These are phyloP conservation scores for Hesperophylax magnus DNA, from an alignment of 1,140 invertebrate genomes.

Conservation along the genomic window DNA sequence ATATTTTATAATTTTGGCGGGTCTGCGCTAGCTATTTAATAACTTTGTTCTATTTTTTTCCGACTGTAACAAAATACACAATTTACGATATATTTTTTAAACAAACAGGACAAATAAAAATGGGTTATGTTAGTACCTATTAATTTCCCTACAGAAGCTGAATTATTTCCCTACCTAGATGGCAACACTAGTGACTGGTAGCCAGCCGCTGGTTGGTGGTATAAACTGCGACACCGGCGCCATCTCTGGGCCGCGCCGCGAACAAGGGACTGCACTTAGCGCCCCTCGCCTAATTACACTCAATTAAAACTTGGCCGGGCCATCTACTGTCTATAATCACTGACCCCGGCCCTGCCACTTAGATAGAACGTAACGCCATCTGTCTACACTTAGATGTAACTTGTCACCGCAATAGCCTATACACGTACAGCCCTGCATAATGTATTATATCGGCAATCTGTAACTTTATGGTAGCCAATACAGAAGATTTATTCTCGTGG, in stretches of 20 bases:
- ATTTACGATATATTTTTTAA: no score
- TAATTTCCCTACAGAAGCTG: no score
- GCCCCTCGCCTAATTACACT: constrained; percentile 8
- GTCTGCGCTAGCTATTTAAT: no score
- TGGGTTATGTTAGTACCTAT: no score
- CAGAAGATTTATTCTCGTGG: no score
- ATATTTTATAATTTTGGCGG: no score
- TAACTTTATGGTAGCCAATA: neutral
- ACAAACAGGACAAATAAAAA: no score
- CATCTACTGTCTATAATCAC: constrained; percentile 5
- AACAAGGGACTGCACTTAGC: constrained; percentile 23
- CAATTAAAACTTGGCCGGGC: neutral
- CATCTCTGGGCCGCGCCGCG: neutral
- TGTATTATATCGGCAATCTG: neutral
- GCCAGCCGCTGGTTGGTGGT: neutral
- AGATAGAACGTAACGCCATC: neutral
- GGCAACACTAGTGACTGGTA: neutral
- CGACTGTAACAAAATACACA: no score
- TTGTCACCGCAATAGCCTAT: neutral
- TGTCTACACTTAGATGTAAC: no score
- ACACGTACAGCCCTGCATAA: neutral
- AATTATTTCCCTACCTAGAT: no score
- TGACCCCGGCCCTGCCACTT: neutral
- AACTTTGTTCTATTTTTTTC: no score
- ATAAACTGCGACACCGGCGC: constrained; percentile 8